A percentile compares a stretch with the other conserved stretches of the same genome.
Evolutionary conservation across 2,888 invertebrate species (phyloP).

Genomic region (Drosophila greeni): DNA sequence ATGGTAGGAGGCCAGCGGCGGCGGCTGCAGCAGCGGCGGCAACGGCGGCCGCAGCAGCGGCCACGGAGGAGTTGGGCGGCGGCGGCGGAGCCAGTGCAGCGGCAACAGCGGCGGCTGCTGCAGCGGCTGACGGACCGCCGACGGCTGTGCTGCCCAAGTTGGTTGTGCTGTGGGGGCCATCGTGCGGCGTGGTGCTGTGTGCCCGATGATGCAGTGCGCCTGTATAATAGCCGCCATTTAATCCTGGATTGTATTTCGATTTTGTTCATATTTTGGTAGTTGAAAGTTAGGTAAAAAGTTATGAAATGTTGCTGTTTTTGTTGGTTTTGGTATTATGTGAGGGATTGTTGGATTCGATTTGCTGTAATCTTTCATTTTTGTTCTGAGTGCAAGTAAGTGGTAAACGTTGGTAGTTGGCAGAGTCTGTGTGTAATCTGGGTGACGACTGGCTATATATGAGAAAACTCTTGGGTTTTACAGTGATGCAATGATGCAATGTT

Average conservation of each 20-base stretch:
- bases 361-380: slow-evolving; percentile 12
- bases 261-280: slow-evolving; percentile 50
- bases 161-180: slow-evolving; percentile 79
- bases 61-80: slow-evolving; percentile 60
- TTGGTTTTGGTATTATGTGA: slow-evolving; percentile 48
- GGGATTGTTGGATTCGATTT: slow-evolving; percentile 18
- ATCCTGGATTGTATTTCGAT: slow-evolving; percentile 80
- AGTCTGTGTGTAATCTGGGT: slow-evolving; percentile 25
- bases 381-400: slow-evolving; percentile 17
- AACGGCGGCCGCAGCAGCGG: slow-evolving; percentile 59
- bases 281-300: slow-evolving; percentile 39
- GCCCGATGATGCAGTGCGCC: slow-evolving; percentile 88
- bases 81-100: slow-evolving; percentile 75
- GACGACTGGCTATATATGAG: slow-evolving; percentile 39
- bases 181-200: slow-evolving; percentile 92
- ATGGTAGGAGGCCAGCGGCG: slow-evolving; percentile 34
- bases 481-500: slow-evolving; percentile 41
- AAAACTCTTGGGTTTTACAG: slow-evolving; percentile 5
- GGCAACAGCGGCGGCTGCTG: slow-evolving; percentile 43
- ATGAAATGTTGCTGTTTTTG: slow-evolving; percentile 49
- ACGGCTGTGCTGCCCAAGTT: slow-evolving; percentile 59
- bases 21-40: slow-evolving; percentile 63
- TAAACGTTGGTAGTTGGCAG: slow-evolving; percentile 21
- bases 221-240: slow-evolving; percentile 86
- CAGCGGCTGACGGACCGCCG: slow-evolving; percentile 25